Evolutionary conservation across 2,113 vertebrate species (phyloP).

Genomic region (Naja naja): DNA sequence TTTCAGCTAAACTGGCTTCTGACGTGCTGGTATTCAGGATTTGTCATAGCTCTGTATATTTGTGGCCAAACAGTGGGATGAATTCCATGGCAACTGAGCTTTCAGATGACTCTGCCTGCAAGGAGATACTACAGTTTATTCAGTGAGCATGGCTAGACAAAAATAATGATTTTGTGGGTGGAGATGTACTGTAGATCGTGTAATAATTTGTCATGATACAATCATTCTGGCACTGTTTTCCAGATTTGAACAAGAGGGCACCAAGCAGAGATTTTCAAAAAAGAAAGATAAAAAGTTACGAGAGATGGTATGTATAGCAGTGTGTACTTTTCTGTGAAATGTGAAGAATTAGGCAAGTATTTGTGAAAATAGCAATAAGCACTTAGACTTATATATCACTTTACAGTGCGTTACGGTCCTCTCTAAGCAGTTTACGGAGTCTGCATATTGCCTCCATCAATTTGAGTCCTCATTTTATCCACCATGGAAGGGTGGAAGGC

Average conservation of each 20-base stretch:
- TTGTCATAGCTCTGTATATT: conserved; percentile 77
- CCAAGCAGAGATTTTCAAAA: conserved; percentile 67
- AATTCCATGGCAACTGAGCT: conserved; percentile 70
- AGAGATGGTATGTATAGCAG: conserved; percentile 61
- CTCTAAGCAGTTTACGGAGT: too few relatives aligned
- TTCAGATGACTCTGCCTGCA: conserved; percentile 72
- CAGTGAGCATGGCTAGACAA: conserved; percentile 71
- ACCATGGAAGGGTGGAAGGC: too few relatives aligned
- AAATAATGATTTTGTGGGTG: not conserved
- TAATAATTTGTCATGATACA: not conserved
- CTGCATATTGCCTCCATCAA: too few relatives aligned
- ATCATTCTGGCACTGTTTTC: conserved; percentile 47
- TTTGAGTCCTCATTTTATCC: too few relatives aligned
- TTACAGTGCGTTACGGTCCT: too few relatives aligned
- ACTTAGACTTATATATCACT: too few relatives aligned
- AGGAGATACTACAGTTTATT: conserved; percentile 75
- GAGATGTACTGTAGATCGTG: not conserved
- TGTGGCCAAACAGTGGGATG: conserved; percentile 84
- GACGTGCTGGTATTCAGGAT: conserved; percentile 80
- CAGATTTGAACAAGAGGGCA: conserved; percentile 70
- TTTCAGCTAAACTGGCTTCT: conserved; percentile 80
- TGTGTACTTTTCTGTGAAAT: not conserved
- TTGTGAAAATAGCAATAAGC: too few relatives aligned
- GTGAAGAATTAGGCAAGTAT: not conserved
- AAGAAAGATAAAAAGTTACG: conserved; percentile 74